phyloP scores from a whole-genome alignment of 2,797 vertebrate species.

The Perodicticus potto region DNA sequence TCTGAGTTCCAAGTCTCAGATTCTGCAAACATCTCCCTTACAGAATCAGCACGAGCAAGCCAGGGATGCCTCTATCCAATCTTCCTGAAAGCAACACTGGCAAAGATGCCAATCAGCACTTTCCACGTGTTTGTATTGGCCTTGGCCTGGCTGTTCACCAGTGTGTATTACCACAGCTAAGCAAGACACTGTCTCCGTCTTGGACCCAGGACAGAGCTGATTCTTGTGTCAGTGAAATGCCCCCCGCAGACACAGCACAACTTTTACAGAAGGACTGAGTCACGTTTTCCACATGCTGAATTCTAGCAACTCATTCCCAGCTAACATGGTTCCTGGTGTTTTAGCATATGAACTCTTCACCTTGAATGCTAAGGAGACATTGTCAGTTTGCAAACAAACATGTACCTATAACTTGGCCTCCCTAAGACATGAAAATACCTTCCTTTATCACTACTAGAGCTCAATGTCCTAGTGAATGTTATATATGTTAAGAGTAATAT shows the following conservation, averaged over 20 bases:
- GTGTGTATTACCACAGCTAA: background rate
- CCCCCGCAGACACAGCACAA: background rate
- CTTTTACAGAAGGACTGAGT: background rate
- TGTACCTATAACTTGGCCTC: background rate
- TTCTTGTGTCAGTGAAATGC: background rate
- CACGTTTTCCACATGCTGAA: background rate
- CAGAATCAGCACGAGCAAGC: background rate
- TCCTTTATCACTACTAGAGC: background rate
- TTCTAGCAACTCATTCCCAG: background rate
- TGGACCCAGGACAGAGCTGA: background rate
- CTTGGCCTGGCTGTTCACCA: background rate
- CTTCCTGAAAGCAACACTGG: background rate
- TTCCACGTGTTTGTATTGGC: background rate
- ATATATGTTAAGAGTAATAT: background rate
- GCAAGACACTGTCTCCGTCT: background rate
- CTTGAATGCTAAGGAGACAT: background rate
- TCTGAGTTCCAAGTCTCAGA: background rate
- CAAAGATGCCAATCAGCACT: background rate
- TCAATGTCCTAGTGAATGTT: background rate
- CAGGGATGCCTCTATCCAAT: background rate
- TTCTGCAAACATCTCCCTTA: constrained; percentile 5
- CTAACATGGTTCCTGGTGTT: background rate
- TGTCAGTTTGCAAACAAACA: background rate
- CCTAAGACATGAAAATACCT: background rate
- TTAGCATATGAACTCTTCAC: background rate